Evolutionary conservation across 2,888 invertebrate species (phyloP), one percentile per base, ranked within the genome.

Genomic region (Metalampra italica): DNA sequence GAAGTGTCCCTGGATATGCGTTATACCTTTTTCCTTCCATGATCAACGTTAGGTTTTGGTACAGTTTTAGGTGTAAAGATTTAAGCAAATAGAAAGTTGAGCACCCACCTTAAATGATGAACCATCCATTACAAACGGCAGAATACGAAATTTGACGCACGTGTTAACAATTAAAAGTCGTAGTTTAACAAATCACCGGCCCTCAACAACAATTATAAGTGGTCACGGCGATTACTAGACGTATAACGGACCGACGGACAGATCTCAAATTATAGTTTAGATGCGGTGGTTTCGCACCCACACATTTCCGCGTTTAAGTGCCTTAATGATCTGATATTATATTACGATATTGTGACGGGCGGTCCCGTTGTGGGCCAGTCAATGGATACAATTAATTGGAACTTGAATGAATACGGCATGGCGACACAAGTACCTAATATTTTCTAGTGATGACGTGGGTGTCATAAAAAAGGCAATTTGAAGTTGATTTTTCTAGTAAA

Each of bases 251-350:
- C 66, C 72, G 64, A 73, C 68, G 50, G 43, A 50, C 50, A 46
- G 77, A 79, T 69, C 72, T 85, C 83, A 78, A 87, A 88, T 89
- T 88, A 89, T 85, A 87, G 79, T 87, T 89, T 88, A 67, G 88
- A 71, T 80, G 83, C 84, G 88, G 86, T 82, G 82, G 75, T 88
- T 86, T 86, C 70, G 88, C 88, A 83, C 88, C 88, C 88, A 89
- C 88, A 85, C 88, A 82, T 80, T 88, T 88, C 88, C 88, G 84
- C 74, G 75, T 82, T 76, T 72, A 75, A 78, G 68, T 77, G 76
- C 69, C 69, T 78, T 87, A 85, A 88, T 85, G 83, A 81, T 80
- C 78, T 75, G 77, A 81, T 86, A 85, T 86, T 84, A 80, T 80
- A 76, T 82, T 82, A 82, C 81, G 78, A 81, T 82, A 79, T 79